Conservation (phyloP, 2,113 vertebrate species). For the Amblyornis subalaris region DNA sequence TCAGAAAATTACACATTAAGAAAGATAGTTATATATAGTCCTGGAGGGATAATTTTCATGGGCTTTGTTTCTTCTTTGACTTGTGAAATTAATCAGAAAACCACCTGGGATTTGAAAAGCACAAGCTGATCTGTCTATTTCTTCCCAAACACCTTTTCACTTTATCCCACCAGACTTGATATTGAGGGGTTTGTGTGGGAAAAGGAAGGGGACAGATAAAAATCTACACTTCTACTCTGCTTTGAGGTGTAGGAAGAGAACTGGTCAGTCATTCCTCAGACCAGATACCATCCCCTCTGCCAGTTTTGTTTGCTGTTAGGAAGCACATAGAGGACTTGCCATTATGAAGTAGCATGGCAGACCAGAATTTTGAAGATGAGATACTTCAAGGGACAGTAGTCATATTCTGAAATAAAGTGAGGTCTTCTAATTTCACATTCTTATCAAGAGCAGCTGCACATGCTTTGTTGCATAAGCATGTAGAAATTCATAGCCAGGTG, state of each 20-base stretch:
- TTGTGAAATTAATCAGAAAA: slow-evolving; percentile 9
- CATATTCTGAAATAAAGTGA: neutral
- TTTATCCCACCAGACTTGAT: neutral
- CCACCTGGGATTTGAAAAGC: neutral
- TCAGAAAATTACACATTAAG: slow-evolving; percentile 3
- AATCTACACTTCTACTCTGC: neutral
- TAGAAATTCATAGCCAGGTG: accelerated
- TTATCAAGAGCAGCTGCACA: neutral
- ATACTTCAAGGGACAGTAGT: neutral
- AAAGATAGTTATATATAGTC: neutral
- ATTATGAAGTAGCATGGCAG: neutral
- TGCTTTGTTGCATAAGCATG: neutral
- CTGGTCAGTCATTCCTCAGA: neutral
- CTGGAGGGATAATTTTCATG: neutral
- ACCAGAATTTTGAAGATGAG: neutral
- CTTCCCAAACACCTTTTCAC: neutral
- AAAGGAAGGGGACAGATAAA: neutral
- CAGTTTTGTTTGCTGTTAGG: neutral
- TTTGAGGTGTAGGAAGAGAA: neutral
- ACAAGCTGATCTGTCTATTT: neutral
- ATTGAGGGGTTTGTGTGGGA: neutral
- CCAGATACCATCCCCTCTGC: neutral
- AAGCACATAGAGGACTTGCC: neutral
- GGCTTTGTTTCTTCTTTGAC: neutral
- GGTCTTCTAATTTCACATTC: neutral